These are phyloP conservation scores for Onychomys leucogaster DNA, from an alignment of 2,797 vertebrate species.

Conservation along the genomic window DNA sequence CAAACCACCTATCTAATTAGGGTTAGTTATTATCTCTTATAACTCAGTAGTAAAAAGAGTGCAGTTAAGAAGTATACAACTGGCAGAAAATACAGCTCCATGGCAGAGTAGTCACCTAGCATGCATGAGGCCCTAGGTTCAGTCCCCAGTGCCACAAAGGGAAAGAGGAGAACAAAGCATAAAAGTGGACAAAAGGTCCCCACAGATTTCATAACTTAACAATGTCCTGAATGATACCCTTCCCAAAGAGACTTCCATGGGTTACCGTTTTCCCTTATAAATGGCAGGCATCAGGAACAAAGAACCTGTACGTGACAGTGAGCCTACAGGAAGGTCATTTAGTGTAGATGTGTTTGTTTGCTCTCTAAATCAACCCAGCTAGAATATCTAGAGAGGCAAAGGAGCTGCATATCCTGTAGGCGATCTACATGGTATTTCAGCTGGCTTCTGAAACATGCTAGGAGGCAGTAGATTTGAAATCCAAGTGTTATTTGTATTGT, in stretches of 20 bases:
- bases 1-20: too few species aligned
- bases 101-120: too few species aligned
- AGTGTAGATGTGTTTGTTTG: not conserved
- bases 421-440: not conserved
- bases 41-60: too few species aligned
- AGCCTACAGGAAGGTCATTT: not conserved
- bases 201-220: conserved; percentile 25
- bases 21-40: too few species aligned
- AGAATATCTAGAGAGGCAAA: not conserved
- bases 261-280: not conserved
- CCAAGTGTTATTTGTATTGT: not conserved
- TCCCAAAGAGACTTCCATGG: not conserved
- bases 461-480: not conserved
- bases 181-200: too few species aligned
- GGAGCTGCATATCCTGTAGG: not conserved
- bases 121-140: too few species aligned
- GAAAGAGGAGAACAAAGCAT: too few species aligned
- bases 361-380: not conserved
- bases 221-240: not conserved
- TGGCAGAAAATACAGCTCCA: too few species aligned
- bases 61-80: too few species aligned
- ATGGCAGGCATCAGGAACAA: not conserved
- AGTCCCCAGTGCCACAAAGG: not conserved
- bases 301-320: not conserved
- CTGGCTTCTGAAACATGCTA: not conserved